Conservation (phyloP, 2,888 invertebrate species). For the Dione vanillae region DNA sequence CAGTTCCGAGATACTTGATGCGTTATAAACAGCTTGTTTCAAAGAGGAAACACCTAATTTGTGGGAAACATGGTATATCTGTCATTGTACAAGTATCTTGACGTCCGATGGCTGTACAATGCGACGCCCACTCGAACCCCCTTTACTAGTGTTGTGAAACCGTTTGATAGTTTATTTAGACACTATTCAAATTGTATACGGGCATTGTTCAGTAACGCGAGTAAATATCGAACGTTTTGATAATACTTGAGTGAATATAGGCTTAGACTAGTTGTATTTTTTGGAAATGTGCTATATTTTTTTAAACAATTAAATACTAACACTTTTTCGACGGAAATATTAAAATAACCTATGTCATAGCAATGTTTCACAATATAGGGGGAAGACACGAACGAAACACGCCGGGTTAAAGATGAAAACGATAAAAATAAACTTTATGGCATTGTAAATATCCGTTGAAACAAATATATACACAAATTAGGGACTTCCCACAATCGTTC, state of each 20-base stretch:
- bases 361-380: slow-evolving; percentile 53
- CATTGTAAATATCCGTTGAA: slow-evolving; percentile 58
- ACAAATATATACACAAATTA: slow-evolving; percentile 7
- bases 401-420: slow-evolving; percentile 46
- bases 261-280: neutral
- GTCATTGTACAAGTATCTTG: slow-evolving; percentile 5
- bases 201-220: neutral
- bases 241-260: neutral
- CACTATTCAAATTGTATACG: slow-evolving; percentile 18
- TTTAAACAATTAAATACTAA: no score
- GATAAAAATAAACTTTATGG: slow-evolving; percentile 70
- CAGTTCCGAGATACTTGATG: neutral
- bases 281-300: no score
- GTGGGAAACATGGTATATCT: neutral
- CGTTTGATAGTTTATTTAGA: slow-evolving; percentile 32
- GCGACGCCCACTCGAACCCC: slow-evolving; percentile 24
- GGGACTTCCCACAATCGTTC: slow-evolving; percentile 12
- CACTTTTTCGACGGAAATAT: no score
- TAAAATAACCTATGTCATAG: neutral
- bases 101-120: slow-evolving; percentile 14
- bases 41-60: slow-evolving; percentile 14
- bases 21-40: neutral
- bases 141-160: slow-evolving; percentile 9
- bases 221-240: neutral
- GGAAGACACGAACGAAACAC: neutral